Base-by-base conservation (phyloP, 2,888 invertebrate species). In the Trisateles emortualis region DNA sequence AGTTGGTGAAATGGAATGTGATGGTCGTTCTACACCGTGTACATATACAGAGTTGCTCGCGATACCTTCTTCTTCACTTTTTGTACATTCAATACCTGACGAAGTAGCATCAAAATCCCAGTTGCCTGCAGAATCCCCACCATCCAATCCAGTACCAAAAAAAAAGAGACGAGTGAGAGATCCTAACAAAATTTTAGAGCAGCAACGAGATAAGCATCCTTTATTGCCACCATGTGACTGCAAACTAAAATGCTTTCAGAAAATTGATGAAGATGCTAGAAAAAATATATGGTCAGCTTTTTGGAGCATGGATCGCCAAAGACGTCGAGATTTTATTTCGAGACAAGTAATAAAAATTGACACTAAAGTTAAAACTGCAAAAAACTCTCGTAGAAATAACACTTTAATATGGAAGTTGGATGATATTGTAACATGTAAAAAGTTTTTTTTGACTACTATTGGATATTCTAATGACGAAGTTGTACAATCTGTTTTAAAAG, bases 391-490 rank as follows among this genome's bases (percentile, higher is more conserved):
- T 4, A 33, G 33, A 14, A 13, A 9, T 33, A 33, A 33, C 9
- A 33, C 33, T 13, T 13, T 33, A 14, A 4, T 14, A 13, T 33
- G 33, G 33, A 33, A 4, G 6, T 6, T 14, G 6, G 33, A 33
- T 8, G 13, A 33, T 13, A 13, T 14, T 6, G 8, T 17, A 19
- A 19, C 19, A 16, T 42, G 42, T 19, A 42, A 42, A 42, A 16
- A 17, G 10, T 17, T 42, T 42, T 42, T 42, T 32, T 16, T 30
- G 10, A 10, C 14, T 9, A 17, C 42, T 17, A 11, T 42, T 2
- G 32, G 32, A 10, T 42, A 26, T 16, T 19, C 16, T 10, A 42
- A 42, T 32, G 42, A 42, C 11, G 42, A 42, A 42, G 42, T 11
- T 9, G 42, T 42, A 10, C 32, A 32, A 32, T 30, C 42, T 16